Evolutionary conservation across 2,113 vertebrate species (phyloP).

Genomic region (Paradoxurus hermaphroditus): DNA sequence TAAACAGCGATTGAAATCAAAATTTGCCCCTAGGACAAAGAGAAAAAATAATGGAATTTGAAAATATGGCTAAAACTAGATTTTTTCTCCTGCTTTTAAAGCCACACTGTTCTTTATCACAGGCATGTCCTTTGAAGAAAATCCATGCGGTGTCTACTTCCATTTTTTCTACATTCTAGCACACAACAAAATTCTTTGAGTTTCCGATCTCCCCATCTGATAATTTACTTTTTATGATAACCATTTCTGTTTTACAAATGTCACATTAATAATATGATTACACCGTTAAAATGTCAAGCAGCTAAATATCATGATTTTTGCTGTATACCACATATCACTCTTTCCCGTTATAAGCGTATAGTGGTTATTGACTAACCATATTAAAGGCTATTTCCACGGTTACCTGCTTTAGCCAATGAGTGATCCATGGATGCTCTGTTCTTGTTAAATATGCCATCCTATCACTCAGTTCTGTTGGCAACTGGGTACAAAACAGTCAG

Average conservation of each 20-base stretch:
- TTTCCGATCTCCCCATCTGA: not conserved
- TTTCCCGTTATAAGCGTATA: not conserved
- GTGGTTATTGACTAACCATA: not conserved
- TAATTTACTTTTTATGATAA: constrained; percentile 25
- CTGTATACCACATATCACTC: not conserved
- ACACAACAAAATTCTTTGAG: not conserved
- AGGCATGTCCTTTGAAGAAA: constrained; percentile 45
- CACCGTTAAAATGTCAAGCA: constrained; percentile 58
- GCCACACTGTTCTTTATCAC: not conserved
- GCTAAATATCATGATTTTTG: constrained; percentile 45
- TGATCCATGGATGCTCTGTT: not conserved
- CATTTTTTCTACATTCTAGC: constrained; percentile 45
- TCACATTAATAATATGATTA: constrained; percentile 54
- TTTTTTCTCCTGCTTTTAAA: not conserved
- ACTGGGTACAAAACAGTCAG: not conserved
- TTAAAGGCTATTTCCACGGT: not conserved
- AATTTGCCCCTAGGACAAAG: not conserved
- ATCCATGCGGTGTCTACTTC: constrained; percentile 32
- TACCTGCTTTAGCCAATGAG: not conserved
- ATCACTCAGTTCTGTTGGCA: not conserved
- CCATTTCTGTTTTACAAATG: constrained; percentile 57
- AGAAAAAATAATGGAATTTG: not conserved
- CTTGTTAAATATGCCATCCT: not conserved
- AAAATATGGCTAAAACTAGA: not conserved
- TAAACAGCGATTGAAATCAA: constrained; percentile 59